phyloP scores from a whole-genome alignment of 1,140 invertebrate species.

The Drosophila funebris region DNA sequence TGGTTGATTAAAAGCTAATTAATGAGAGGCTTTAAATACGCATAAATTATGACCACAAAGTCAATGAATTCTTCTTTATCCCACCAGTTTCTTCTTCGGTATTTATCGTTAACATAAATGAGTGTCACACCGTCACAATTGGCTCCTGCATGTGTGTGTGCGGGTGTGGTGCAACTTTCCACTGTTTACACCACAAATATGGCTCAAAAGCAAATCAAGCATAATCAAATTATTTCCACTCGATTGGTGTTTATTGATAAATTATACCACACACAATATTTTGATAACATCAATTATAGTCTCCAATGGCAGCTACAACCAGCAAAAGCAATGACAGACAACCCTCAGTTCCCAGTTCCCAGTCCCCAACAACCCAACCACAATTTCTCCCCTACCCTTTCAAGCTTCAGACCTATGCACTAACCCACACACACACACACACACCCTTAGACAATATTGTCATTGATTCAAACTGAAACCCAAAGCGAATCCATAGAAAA shows the following conservation, averaged over 20 bases:
- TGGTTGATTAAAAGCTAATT: conserved; percentile 71
- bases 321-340: conserved; percentile 10
- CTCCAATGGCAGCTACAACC: conserved; percentile 59
- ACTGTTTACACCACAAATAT: conserved; percentile 79
- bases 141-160: conserved; percentile 2
- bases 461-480: conserved; percentile 44
- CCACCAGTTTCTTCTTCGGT: conserved; percentile 20
- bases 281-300: conserved; percentile 84
- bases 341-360: too few relatives aligned
- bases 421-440: not conserved
- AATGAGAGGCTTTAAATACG: conserved; percentile 65
- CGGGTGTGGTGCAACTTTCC: conserved; percentile 28
- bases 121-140: conserved; percentile 26
- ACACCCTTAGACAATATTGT: conserved; percentile 44
- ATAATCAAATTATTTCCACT: conserved; percentile 83
- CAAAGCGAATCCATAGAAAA: conserved; percentile 23
- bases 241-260: conserved; percentile 83
- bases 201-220: conserved; percentile 82
- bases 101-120: conserved; percentile 36
- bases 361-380: conserved; percentile 12
- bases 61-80: conserved; percentile 32
- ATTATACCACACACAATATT: conserved; percentile 83
- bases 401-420: not conserved
- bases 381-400: not conserved
- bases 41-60: conserved; percentile 59